A percentile compares a stretch with the other conserved stretches of the same genome.
Conservation (phyloP, 64 coral and sea anemone genomes). For the Actinia tenebrosa region DNA sequence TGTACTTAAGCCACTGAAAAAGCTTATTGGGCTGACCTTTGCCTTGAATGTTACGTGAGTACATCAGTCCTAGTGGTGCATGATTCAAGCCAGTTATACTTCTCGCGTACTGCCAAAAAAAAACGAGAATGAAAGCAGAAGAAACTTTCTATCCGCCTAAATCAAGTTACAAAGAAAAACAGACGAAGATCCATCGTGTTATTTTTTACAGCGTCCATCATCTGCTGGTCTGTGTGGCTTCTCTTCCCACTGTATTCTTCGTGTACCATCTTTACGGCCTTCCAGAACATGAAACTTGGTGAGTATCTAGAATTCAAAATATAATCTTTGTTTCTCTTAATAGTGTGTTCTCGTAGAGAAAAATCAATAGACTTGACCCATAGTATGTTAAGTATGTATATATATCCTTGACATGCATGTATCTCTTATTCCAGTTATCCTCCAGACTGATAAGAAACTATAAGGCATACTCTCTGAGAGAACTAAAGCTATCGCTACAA, state of each 20-base stretch:
- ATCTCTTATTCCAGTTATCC: too few relatives aligned
- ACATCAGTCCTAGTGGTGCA: neutral
- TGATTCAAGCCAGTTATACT: neutral
- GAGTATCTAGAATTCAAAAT: neutral
- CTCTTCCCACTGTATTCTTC: neutral
- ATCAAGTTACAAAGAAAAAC: conserved; percentile 8
- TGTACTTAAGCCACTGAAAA: neutral
- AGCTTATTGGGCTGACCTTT: neutral
- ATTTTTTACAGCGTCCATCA: conserved; percentile 1
- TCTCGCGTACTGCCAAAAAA: neutral
- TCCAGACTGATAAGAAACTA: too few relatives aligned
- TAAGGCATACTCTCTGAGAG: too few relatives aligned
- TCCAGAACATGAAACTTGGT: neutral
- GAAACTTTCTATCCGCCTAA: neutral
- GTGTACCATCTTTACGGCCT: neutral
- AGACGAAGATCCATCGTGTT: neutral
- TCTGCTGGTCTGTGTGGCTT: neutral
- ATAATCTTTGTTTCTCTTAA: neutral
- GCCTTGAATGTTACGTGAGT: neutral
- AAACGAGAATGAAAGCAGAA: neutral
- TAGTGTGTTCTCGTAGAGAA: neutral
- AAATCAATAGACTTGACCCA: neutral
- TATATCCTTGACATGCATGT: too few relatives aligned
- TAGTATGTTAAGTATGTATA: too few relatives aligned
- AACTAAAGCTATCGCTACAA: too few relatives aligned